These are phyloP conservation scores for Sminthopsis crassicaudata DNA, from an alignment of 2,113 vertebrate species.

Conservation along the genomic window DNA sequence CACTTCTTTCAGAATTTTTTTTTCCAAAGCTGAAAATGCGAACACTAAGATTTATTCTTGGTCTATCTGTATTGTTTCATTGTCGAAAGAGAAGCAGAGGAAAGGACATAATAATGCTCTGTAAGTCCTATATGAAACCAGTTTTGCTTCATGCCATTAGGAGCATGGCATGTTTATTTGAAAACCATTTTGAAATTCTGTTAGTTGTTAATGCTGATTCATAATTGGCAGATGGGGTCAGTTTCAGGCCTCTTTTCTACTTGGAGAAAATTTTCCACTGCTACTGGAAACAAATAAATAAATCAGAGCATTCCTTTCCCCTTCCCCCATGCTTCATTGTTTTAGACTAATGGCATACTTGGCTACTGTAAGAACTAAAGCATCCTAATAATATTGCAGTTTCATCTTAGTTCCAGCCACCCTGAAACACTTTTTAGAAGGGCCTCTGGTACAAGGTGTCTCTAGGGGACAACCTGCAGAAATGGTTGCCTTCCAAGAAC, in stretches of 20 bases:
- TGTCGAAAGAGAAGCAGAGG: background rate
- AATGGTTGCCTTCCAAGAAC: constrained; percentile 85
- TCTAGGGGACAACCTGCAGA: constrained; percentile 80
- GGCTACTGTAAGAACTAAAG: constrained; percentile 83
- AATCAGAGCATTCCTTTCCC: constrained; percentile 81
- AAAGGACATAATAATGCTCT: constrained; percentile 40
- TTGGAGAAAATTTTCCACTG: constrained; percentile 84
- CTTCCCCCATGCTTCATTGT: constrained; percentile 78
- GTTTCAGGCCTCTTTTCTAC: constrained; percentile 80
- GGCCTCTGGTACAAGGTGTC: constrained; percentile 80
- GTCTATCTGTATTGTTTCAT: background rate
- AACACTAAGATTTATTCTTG: background rate
- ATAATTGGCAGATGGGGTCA: constrained; percentile 81
- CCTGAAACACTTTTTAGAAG: constrained; percentile 82
- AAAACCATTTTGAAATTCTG: constrained; percentile 79
- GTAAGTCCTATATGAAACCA: constrained; percentile 67
- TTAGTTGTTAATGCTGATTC: constrained; percentile 82
- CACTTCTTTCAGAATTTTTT: constrained; percentile 8
- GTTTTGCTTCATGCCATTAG: constrained; percentile 69
- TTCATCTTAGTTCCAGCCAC: constrained; percentile 83
- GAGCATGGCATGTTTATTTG: constrained; percentile 69
- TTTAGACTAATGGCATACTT: constrained; percentile 87
- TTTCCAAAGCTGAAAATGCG: constrained; percentile 37
- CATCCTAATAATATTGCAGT: constrained; percentile 83
- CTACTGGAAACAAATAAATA: constrained; percentile 87